Evolutionary conservation across 2,888 invertebrate species (phyloP), one percentile per base, ranked within the genome.

Genomic region (Phorcus lineatus): DNA sequence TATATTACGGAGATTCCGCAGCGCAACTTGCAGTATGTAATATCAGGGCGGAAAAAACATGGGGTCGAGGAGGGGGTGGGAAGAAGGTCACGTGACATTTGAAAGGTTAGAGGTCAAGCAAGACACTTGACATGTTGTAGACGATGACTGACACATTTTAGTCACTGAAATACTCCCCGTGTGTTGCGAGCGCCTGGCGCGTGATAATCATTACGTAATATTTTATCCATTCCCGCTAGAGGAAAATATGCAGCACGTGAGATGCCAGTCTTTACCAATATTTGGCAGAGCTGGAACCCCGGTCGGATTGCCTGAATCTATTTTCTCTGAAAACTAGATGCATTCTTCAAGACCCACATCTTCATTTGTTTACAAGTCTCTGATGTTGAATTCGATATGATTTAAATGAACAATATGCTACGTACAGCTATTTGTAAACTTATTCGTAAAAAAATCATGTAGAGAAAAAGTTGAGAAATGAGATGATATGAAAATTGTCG

Each of bases 71-170:
- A 24, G 53, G 24, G 40, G 53, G 53, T 53, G 55, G 54, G 9
- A 31, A 36, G 54, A 55, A 36, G 36, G 55, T 22, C 31, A 54
- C 31, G 76, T 55, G 76, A 55, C 76, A 76, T 76, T 76, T 76
- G 54, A 36, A 36, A 52, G 31, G 81, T 78, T 75, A 79, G 77
- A 76, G 79, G 78, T 75, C 78, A 76, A 75, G 31, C 78, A 53
- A 76, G 76, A 79, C 76, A 76, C 79, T 81, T 81, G 81, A 79
- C 81, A 81, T 79, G 81, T 31, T 31, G 55, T 7, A 70, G 40
- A 4, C 3, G 19, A 70, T 70, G 70, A 70, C 70, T 70, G 70
- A n/a, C 70, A 70, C 70, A 70, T 70, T 70, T 70, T 36, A 70
- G 40, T 70, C 70, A 70, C 11, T 70, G 36, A 19, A 70, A 70